Percentiles rank a stretch among this genome's conserved stretches.
Conservation (phyloP, 1,140 invertebrate genomes). For the Lanistes nyassanus region DNA sequence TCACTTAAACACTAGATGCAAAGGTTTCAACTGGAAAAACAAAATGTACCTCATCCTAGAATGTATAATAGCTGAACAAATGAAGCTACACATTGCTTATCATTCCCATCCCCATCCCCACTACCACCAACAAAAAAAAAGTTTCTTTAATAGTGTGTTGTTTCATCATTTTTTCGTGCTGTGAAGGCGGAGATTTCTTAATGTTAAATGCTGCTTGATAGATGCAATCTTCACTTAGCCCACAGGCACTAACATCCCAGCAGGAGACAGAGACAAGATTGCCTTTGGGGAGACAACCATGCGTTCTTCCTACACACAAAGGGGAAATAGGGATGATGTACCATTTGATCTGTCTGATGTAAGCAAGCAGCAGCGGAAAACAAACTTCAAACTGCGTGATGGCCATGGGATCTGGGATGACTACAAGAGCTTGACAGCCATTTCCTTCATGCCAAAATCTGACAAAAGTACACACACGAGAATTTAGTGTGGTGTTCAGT, state of each 20-base stretch:
- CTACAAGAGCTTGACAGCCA: slow-evolving; percentile 48
- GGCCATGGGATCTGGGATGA: slow-evolving; percentile 51
- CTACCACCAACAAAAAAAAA: no score
- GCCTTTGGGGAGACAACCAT: slow-evolving; percentile 46
- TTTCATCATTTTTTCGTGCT: neutral
- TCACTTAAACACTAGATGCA: no score
- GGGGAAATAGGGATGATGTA: slow-evolving; percentile 23
- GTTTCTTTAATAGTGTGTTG: no score
- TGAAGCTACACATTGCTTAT: no score
- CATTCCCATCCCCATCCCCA: no score
- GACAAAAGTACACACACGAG: slow-evolving; percentile 29
- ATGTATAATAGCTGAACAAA: no score
- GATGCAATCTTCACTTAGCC: slow-evolving; percentile 39
- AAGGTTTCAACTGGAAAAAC: no score
- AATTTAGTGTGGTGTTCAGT: neutral
- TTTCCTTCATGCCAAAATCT: slow-evolving; percentile 36
- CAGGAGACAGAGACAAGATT: slow-evolving; percentile 50
- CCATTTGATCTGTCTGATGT: slow-evolving; percentile 42
- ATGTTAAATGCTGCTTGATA: neutral
- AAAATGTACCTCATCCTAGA: no score
- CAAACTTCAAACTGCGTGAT: slow-evolving; percentile 54
- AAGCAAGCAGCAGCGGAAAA: slow-evolving; percentile 41
- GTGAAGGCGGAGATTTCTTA: neutral
- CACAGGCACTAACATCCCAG: slow-evolving; percentile 52
- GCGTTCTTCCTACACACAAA: slow-evolving; percentile 43